phyloP scores from a whole-genome alignment of 1,140 invertebrate genomes.

The Aphelinus atriplicis region DNA sequence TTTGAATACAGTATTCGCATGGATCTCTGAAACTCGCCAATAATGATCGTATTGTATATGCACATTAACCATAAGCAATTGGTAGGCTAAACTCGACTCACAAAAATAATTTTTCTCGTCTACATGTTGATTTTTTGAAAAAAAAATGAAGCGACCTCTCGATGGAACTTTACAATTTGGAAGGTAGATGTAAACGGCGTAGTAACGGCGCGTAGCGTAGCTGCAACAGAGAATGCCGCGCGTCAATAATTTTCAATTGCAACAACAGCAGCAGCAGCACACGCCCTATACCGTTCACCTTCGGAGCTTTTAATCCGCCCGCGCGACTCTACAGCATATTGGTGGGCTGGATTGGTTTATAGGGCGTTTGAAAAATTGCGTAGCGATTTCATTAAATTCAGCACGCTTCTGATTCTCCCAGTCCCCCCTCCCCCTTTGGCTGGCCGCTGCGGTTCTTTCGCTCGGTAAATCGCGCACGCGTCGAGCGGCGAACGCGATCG shows the following conservation, averaged over 20 bases:
- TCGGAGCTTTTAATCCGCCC: slow-evolving; percentile 40
- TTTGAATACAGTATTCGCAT: no score
- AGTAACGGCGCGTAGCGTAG: not conserved
- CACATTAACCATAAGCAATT: no score
- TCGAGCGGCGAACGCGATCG: slow-evolving; percentile 12
- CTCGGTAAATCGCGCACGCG: slow-evolving; percentile 30
- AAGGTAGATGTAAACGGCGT: no score
- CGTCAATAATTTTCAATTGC: slow-evolving; percentile 40
- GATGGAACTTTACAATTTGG: no score
- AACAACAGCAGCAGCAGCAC: slow-evolving; percentile 43
- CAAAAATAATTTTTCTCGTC: no score
- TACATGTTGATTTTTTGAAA: no score
- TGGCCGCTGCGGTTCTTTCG: not conserved
- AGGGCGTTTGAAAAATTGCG: slow-evolving; percentile 49
- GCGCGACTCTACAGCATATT: not conserved
- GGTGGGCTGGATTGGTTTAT: slow-evolving; percentile 23
- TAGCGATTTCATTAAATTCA: slow-evolving; percentile 56
- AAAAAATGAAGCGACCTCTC: no score
- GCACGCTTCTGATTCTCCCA: slow-evolving; percentile 33
- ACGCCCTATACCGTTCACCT: slow-evolving; percentile 38
- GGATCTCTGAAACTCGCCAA: no score
- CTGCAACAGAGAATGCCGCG: slow-evolving; percentile 8
- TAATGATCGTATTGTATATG: no score
- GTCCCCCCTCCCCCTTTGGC: not conserved
- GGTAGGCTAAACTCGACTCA: no score